phyloP scores from a whole-genome alignment of 2,113 vertebrate species.

The Chionomys nivalis region DNA sequence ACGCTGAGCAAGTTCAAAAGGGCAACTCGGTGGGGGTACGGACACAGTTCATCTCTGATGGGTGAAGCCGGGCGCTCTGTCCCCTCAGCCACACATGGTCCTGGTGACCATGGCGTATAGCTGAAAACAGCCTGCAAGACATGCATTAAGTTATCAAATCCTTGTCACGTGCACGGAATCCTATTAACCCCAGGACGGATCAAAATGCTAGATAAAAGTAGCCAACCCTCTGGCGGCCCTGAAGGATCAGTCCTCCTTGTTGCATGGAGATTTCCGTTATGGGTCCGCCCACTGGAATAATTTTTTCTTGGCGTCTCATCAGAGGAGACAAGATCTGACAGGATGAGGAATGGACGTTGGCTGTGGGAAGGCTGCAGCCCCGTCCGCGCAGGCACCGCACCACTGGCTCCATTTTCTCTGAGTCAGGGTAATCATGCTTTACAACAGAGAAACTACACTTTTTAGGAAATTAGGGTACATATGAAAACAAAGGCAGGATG shows the following conservation, averaged over 20 bases:
- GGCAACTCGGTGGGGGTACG: not conserved
- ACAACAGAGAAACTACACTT: slow-evolving; percentile 41
- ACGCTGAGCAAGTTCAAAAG: slow-evolving; percentile 7
- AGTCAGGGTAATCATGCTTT: slow-evolving; percentile 40
- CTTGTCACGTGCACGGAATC: slow-evolving; percentile 69
- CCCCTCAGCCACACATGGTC: slow-evolving; percentile 64
- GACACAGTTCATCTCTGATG: not conserved
- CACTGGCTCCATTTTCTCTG: slow-evolving; percentile 34
- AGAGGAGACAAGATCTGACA: not conserved
- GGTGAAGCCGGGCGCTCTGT: slow-evolving; percentile 68
- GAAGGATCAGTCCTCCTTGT: not conserved
- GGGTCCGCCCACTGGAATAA: not conserved
- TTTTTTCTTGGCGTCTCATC: not conserved
- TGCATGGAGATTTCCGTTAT: not conserved
- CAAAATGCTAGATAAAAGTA: not conserved
- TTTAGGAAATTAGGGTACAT: slow-evolving; percentile 66
- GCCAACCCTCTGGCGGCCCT: not conserved
- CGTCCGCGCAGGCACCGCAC: not conserved
- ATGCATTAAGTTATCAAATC: slow-evolving; percentile 64
- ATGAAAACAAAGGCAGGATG: slow-evolving; percentile 47
- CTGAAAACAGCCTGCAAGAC: slow-evolving; percentile 57
- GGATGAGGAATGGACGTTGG: not conserved
- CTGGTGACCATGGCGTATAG: slow-evolving; percentile 39
- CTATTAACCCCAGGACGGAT: not conserved
- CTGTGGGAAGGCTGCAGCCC: not conserved